Conservation (phyloP, 2,113 vertebrate species). For the Scalopus aquaticus region DNA sequence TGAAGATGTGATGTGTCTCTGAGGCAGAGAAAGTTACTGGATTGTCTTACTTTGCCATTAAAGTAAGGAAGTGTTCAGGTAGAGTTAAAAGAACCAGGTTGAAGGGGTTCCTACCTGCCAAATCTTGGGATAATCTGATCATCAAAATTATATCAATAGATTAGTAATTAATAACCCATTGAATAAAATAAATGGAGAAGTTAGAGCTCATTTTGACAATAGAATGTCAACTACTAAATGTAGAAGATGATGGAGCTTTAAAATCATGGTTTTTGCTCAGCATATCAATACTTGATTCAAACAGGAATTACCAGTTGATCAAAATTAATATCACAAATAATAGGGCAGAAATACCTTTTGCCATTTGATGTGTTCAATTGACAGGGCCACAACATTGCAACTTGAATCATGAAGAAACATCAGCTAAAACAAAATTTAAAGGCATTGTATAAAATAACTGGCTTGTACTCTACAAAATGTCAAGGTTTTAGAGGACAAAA, state of each 20-base stretch:
- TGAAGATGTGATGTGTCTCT: slow-evolving; percentile 35
- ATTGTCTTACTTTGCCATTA: neutral
- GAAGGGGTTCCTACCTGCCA: neutral
- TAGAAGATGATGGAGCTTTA: neutral
- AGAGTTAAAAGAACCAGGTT: neutral
- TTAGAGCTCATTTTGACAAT: slow-evolving; percentile 13
- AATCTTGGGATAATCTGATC: neutral
- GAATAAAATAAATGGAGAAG: slow-evolving; percentile 5
- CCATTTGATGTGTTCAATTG: neutral
- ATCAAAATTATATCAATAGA: neutral
- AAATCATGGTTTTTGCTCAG: neutral
- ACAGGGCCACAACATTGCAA: neutral
- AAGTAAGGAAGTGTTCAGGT: neutral
- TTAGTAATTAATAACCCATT: neutral
- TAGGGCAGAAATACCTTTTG: neutral
- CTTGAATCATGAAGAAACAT: slow-evolving; percentile 5
- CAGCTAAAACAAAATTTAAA: neutral
- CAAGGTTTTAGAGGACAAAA: neutral
- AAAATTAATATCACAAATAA: neutral
- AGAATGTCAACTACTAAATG: neutral
- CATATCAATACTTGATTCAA: neutral
- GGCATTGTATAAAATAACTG: slow-evolving; percentile 23
- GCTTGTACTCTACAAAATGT: slow-evolving; percentile 13
- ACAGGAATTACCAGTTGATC: neutral
- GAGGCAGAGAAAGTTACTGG: neutral